Percentiles rank a stretch among this genome's conserved stretches.
These are phyloP conservation scores for Busseola fusca DNA, from an alignment of 2,888 invertebrate genomes.

Conservation along the genomic window DNA sequence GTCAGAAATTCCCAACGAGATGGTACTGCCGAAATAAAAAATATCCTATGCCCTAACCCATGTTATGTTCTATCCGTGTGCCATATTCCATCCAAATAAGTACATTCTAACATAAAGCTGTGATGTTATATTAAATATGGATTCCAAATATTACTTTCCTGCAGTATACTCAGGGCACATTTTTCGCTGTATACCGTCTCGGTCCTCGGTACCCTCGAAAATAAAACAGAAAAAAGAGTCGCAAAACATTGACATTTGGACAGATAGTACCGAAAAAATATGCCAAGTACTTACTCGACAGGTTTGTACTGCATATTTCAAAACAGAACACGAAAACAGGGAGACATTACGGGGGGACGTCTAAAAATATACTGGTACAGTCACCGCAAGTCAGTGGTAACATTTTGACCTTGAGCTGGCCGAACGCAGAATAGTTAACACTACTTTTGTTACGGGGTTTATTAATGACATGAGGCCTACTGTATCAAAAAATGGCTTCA, in stretches of 20 bases:
- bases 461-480: too few relatives aligned
- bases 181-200: neutral
- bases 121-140: neutral
- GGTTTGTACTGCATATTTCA: constrained; percentile 13
- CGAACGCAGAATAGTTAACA: too few relatives aligned
- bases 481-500: constrained; percentile 21
- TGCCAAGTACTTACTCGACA: neutral
- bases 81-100: neutral
- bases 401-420: neutral
- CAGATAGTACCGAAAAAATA: neutral
- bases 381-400: neutral
- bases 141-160: neutral
- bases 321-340: neutral
- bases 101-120: neutral
- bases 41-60: neutral
- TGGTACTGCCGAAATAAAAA: neutral
- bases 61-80: neutral
- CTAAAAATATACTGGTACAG: constrained; percentile 23
- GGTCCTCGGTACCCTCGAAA: neutral
- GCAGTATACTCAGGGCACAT: neutral
- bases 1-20: neutral
- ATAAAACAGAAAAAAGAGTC: neutral
- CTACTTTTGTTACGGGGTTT: neutral
- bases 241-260: neutral
- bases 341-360: neutral